Percentiles rank a stretch among this genome's conserved stretches.
phyloP scores from a whole-genome alignment of 2,888 invertebrate species.

The Philopedon plagiatum region DNA sequence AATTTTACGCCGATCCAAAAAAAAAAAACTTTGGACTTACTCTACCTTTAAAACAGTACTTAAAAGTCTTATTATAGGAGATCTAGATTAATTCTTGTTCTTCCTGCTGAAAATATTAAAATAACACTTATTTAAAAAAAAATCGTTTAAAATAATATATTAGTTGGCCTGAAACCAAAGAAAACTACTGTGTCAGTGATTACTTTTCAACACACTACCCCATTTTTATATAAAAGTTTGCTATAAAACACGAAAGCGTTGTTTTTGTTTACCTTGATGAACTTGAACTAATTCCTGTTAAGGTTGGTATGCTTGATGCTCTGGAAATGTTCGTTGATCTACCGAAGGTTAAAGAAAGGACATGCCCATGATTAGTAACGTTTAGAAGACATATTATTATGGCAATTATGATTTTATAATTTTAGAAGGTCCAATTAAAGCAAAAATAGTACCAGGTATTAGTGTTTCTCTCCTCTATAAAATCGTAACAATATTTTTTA shows the following conservation, averaged over 20 bases:
- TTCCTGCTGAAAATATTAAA: slow-evolving; percentile 21
- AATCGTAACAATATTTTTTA: neutral
- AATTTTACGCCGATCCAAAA: neutral
- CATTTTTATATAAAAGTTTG: neutral
- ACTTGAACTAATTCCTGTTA: slow-evolving; percentile 78
- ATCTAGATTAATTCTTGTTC: slow-evolving; percentile 7
- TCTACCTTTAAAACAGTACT: slow-evolving; percentile 16
- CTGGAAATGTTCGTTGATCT: slow-evolving; percentile 84
- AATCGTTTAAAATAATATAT: neutral
- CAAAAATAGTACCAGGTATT: no score
- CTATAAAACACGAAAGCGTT: neutral
- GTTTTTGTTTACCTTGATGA: slow-evolving; percentile 78
- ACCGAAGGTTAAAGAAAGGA: slow-evolving; percentile 64
- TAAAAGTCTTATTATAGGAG: neutral
- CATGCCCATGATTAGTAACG: slow-evolving; percentile 60
- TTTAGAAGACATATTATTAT: slow-evolving; percentile 15
- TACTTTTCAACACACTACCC: neutral
- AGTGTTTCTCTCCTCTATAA: no score
- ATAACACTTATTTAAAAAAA: neutral
- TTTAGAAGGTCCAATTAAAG: no score
- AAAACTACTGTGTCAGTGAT: neutral
- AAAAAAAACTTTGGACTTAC: neutral
- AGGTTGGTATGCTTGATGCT: slow-evolving; percentile 92
- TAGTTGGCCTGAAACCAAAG: slow-evolving; percentile 7
- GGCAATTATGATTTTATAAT: slow-evolving; percentile 11